Conservation (phyloP, 2,888 invertebrate species). For the Strigamia transsilvanica region DNA sequence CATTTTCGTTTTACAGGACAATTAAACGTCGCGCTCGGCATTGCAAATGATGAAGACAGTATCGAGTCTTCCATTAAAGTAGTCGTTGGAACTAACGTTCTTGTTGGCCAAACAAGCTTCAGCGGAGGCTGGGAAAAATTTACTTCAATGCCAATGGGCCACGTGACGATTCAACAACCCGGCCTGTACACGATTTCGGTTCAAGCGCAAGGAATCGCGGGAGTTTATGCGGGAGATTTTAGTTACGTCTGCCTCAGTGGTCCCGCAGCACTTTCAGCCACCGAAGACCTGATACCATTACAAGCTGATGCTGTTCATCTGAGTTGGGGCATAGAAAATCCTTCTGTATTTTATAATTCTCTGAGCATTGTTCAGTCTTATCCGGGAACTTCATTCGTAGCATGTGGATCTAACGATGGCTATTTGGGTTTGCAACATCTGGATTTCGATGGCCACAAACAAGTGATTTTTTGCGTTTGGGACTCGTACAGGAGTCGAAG, state of each 20-base stretch:
- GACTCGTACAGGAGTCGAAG: background rate
- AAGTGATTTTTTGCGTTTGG: conserved; percentile 11
- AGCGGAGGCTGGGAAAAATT: conserved; percentile 8
- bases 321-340: background rate
- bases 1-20: background rate
- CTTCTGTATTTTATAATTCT: background rate
- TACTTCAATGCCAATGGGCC: background rate
- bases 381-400: conserved; percentile 11
- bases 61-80: background rate
- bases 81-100: background rate
- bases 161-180: background rate
- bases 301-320: conserved; percentile 28
- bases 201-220: background rate
- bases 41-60: background rate
- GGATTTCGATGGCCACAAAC: conserved; percentile 5
- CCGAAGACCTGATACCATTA: background rate
- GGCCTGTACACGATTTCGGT: background rate
- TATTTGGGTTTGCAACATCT: conserved; percentile 4
- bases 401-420: background rate
- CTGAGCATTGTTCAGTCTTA: background rate
- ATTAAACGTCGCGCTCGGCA: background rate
- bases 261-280: background rate
- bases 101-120: background rate
- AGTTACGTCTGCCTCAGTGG: background rate
- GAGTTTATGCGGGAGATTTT: conserved; percentile 28